phyloP scores from a whole-genome alignment of 2,113 vertebrate genomes.

The Microtus pennsylvanicus region DNA sequence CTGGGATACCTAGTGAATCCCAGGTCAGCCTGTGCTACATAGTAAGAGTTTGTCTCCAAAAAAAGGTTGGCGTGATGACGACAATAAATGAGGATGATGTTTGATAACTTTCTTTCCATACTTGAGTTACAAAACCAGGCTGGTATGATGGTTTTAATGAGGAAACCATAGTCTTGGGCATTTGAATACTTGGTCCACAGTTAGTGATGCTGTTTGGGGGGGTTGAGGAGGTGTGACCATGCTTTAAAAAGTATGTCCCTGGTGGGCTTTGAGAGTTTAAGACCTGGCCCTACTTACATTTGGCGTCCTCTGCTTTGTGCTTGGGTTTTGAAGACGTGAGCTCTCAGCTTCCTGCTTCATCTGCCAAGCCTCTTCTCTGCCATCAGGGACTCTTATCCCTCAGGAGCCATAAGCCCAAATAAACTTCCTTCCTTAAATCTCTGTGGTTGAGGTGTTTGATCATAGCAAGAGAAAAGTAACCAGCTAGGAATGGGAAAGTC shows the following conservation, averaged over 20 bases:
- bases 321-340: not conserved
- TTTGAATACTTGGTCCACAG: not conserved
- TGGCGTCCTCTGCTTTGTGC: not conserved
- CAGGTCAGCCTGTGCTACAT: not conserved
- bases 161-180: not conserved
- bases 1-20: not conserved
- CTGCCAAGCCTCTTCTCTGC: not conserved
- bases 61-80: not conserved
- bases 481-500: not conserved
- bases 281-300: not conserved
- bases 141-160: not conserved
- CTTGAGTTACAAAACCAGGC: not conserved
- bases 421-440: not conserved
- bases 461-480: not conserved
- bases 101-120: not conserved
- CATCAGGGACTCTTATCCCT: not conserved
- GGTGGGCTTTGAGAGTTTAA: not conserved
- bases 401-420: not conserved
- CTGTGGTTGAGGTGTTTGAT: not conserved
- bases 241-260: not conserved
- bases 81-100: not conserved
- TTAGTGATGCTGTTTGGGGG: not conserved
- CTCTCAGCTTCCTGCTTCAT: not conserved
- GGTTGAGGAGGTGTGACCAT: not conserved
- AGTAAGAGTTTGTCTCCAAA: not conserved